These are phyloP conservation scores for Rallus crepitans DNA, from an alignment of 2,797 vertebrate species.

Conservation along the genomic window DNA sequence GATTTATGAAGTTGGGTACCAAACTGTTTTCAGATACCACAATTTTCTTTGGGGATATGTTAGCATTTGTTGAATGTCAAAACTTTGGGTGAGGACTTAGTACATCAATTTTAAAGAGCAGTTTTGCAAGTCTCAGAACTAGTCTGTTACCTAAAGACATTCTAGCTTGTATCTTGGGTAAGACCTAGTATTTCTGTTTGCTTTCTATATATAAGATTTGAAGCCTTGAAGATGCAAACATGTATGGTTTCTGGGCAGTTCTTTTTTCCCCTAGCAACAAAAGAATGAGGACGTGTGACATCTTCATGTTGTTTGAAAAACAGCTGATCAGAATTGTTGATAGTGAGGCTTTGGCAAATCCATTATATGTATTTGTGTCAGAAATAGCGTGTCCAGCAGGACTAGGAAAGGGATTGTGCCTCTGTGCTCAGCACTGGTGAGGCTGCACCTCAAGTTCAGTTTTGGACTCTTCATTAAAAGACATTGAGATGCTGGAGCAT, in stretches of 20 bases:
- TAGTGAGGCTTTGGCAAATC: background rate
- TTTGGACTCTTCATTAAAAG: background rate
- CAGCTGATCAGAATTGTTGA: background rate
- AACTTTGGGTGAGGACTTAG: background rate
- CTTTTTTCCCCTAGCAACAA: background rate
- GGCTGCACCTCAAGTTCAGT: background rate
- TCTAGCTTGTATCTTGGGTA: background rate
- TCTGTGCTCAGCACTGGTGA: background rate
- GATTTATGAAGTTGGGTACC: background rate
- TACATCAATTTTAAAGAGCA: background rate
- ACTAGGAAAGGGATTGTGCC: background rate
- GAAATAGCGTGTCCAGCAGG: background rate
- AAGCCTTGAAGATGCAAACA: background rate
- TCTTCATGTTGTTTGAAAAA: background rate
- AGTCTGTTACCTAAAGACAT: background rate
- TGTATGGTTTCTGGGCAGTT: background rate
- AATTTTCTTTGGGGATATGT: background rate
- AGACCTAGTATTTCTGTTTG: background rate
- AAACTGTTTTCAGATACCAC: background rate
- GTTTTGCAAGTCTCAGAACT: background rate
- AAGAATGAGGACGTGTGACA: background rate
- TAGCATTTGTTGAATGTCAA: background rate
- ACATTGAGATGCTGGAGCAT: background rate
- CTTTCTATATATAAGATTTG: background rate
- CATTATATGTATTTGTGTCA: background rate